Evolutionary conservation across 37 sponge, comb jelly and placozoan genomes (phyloP), one percentile per base, ranked within the genome.

Genomic region (Bolinopsis microptera): DNA sequence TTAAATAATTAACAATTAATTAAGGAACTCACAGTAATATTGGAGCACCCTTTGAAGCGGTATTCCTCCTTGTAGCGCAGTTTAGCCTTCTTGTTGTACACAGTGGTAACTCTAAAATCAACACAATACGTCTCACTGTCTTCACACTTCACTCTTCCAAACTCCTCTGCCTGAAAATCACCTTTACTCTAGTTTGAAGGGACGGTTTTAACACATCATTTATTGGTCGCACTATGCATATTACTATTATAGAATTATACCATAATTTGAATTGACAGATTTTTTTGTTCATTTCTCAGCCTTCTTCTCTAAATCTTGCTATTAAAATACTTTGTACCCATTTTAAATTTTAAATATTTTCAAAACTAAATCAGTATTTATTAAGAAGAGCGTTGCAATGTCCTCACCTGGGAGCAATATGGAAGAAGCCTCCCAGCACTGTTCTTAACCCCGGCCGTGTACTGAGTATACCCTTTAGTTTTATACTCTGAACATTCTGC

Each of bases 401-500:
- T n/a, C 61, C 61, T 28, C 18, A 77, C 80, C 80, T 1, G 21
- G 33, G 80, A 77, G 32, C 80, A 77, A 16, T 32, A 16, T 32
- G 80, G 80, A 1, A 77, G 21, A 2, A 77, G 13, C 0, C 33
- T 32, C 1, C 80, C 80, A 34, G 21, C 37, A 35, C 35, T 32
- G 37, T 77, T 36, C 80, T 35, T 36, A 28, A 77, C 80, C 18
- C 32, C 80, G 35, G 80, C 80, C 27, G 35, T 77, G 37, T 33
- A 77, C 35, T 9, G 1, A 3, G 37, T 77, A 36, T 77, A 77
- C 21, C 37, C 37, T 18, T 77, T 5, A 35, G 32, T 77, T 8
- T 35, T 32, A 36, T 77, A 77, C 80, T 77, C 80, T 1, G 80
- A 77, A 32, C 80, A 77, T 32, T 32, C 32, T 18, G 27, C 80